Evolutionary conservation across 37 sponge, comb jelly and placozoan genomes (phyloP).

Genomic region (Eunapius fragilis): DNA sequence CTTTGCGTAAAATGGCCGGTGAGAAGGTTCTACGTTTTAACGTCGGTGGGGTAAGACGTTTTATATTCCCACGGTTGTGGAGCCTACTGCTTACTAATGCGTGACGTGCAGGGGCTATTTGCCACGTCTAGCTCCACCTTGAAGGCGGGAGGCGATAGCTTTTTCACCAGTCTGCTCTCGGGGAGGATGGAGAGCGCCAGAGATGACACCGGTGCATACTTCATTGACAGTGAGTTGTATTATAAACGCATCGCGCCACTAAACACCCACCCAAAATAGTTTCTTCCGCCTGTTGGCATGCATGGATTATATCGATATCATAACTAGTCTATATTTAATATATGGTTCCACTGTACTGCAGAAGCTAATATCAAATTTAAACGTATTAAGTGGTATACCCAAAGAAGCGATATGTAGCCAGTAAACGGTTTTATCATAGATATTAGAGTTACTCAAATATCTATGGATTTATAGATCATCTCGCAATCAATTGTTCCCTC

Average conservation of each 20-base stretch:
- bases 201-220: constrained; percentile 62
- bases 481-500: no score
- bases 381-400: no score
- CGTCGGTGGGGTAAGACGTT: constrained; percentile 57
- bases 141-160: constrained; percentile 59
- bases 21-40: constrained; percentile 43
- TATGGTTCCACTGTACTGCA: no score
- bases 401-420: no score
- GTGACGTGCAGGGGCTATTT: constrained; percentile 20
- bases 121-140: constrained; percentile 52
- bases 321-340: no score
- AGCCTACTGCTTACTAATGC: background rate
- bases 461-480: no score
- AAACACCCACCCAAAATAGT: no score
- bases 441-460: no score
- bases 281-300: no score
- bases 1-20: background rate
- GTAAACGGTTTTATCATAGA: no score
- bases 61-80: background rate
- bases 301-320: no score
- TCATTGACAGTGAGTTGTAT: constrained; percentile 70
- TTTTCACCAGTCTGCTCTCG: constrained; percentile 70
- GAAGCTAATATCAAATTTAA: no score
- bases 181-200: constrained; percentile 42
- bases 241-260: background rate